Evolutionary conservation across 2,797 vertebrate genomes (phyloP).

Genomic region (Siniperca undulata): DNA sequence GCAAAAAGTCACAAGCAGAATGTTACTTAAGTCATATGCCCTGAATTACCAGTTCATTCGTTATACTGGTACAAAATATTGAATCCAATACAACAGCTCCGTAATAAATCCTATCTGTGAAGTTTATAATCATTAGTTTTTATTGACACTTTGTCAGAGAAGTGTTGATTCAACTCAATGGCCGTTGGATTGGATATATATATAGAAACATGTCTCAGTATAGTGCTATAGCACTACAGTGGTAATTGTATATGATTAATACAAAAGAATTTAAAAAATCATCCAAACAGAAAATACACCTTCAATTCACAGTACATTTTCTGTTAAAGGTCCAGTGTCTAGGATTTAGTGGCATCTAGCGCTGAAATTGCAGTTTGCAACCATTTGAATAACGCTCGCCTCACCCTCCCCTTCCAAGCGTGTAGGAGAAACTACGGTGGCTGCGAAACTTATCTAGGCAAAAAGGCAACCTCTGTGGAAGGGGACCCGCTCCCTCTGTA

Average conservation of each 20-base stretch:
- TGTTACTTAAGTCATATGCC: neutral
- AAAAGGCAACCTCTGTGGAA: too few relatives aligned
- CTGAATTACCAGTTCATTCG: neutral
- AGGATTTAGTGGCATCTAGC: too few relatives aligned
- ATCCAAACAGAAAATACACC: neutral
- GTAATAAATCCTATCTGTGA: neutral
- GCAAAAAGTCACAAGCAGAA: slow-evolving; percentile 11
- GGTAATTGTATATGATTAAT: neutral
- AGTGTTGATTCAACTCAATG: neutral
- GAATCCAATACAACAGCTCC: neutral
- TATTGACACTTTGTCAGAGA: neutral
- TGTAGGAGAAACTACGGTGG: too few relatives aligned
- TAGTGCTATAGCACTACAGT: too few relatives aligned
- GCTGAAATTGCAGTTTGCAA: too few relatives aligned
- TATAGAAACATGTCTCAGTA: too few relatives aligned
- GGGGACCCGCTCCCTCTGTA: too few relatives aligned
- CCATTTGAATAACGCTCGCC: too few relatives aligned
- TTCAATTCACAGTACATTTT: neutral
- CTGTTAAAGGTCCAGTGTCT: neutral
- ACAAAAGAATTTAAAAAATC: neutral
- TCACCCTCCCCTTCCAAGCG: too few relatives aligned
- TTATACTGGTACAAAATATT: neutral
- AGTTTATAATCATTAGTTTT: neutral
- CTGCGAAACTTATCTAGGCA: too few relatives aligned
- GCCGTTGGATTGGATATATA: too few relatives aligned